Base-by-base conservation (phyloP, 1,140 invertebrate species). In the Atta cephalotes region DNA sequence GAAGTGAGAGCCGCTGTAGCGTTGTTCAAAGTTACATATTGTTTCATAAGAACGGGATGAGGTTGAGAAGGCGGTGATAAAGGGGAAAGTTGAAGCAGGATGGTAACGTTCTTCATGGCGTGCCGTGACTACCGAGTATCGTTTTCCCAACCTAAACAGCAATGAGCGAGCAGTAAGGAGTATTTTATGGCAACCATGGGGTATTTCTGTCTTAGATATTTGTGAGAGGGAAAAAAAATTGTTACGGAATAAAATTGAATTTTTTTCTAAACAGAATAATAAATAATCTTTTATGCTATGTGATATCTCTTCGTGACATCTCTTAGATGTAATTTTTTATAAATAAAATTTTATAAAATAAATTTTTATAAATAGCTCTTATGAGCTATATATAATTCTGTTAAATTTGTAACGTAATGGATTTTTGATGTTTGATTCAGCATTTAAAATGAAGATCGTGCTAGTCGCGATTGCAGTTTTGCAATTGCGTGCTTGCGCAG, bases 91-190 rank as follows among this genome's bases (percentile, higher is more conserved):
- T 81, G 25, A 60, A 25, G 49, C 25, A 66, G 12, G 80, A 77
- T 16, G 39, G 21, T 66, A 45, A 62, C n/a, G 53, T 62, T 63
- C 45, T 39, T 39, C 51, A 51, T 21, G 28, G 28, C 74, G 70
- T 85, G 88, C 80, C 60, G 35, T 68, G 88, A 87, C 76, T 90
- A 88, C 74, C 21, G 18, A 87, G 53, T 45, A 76, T 77, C 76
- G 28, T 18, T 77, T 56, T 66, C 25, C n/a, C 58, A 28, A 81
- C 49, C 76, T 87, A 87, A 91, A 85, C 80, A 80, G 85, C 87
- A 79, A 87, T 91, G 85, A 91, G 70, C 65, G 51, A 81, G 68
- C 76, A 65, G 58, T 91, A 91, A 91, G 81, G 56, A 68, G 60
- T 74, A 63, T 81, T 89, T 91, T 91, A 91, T 86, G 87, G 39